Base-by-base conservation (phyloP, 2,888 invertebrate species). In the Candidula unifasciata region DNA sequence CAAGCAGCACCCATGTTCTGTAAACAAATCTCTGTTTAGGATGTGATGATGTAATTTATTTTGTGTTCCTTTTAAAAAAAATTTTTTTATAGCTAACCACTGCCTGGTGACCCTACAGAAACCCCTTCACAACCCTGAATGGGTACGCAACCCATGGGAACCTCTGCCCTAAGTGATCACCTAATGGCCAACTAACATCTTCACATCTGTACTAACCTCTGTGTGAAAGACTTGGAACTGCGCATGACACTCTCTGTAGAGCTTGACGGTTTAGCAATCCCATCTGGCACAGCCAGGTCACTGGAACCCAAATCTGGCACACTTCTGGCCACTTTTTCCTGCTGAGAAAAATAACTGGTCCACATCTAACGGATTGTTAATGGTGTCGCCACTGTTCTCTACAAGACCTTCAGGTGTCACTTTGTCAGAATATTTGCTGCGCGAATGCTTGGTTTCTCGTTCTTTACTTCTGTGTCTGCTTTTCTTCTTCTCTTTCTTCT, bases 401-500 rank as follows among this genome's bases (percentile, higher is more conserved):
- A 16, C 35, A 3, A n/a, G 60, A 18, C 33, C 44, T 13, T 44
- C 76, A n/a, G 13, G 2, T 10, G 35, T 35, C 18, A 33, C 21
- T 52, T 37, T 74, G 33, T 16, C 57, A 30, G 66, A 24, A n/a
- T 52, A 60, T 21, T 60, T 44, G 27, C 30, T 24, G 16, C 52
- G 35, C 24, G 71, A 6, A 30, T 21, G 60, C 27, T 54, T 68
- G 16, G 10, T 3, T 8, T 76, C 82, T 35, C 73, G 74, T 27
- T 85, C 81, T 24, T 73, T 74, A 21, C 54, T 79, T 57, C 60
- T 71, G 33, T 85, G 84, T 60, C 71, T 84, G 68, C 79, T 81
- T 74, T 86, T 85, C 24, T 87, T 84, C 13, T 44, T 44, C 13
- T n/a, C n/a, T n/a, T 44, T 13, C 73, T 87, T 87, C 68, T 74